Conservation (phyloP, 2,888 invertebrate genomes). For the Arrhopalites spinosus region DNA sequence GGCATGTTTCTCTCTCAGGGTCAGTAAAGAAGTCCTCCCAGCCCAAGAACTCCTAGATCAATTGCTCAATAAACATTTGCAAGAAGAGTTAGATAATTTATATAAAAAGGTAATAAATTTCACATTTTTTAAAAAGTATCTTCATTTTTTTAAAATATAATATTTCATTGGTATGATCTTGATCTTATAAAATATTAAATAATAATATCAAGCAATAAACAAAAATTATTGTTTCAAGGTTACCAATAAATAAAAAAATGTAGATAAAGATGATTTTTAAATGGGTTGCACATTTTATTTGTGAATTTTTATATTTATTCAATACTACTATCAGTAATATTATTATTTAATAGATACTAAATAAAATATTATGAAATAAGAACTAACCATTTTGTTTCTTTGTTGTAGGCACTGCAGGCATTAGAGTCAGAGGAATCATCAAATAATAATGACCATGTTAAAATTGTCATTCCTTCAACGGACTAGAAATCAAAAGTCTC, state of each 20-base stretch:
- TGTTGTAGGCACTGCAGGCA: slow-evolving; percentile 23
- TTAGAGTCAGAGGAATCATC: slow-evolving; percentile 16
- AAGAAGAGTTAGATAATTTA: slow-evolving; percentile 45
- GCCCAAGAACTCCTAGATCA: slow-evolving; percentile 52
- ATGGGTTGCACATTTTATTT: too few species aligned
- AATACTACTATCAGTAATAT: too few species aligned
- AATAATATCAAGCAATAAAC: too few species aligned
- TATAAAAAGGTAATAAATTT: slow-evolving; percentile 48
- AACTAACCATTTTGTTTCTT: not conserved
- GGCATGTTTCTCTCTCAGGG: slow-evolving; percentile 52
- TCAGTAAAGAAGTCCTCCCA: slow-evolving; percentile 54
- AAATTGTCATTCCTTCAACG: slow-evolving; percentile 30
- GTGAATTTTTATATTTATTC: too few species aligned
- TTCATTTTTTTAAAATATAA: too few species aligned
- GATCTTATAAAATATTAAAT: too few species aligned
- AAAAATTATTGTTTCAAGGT: too few species aligned
- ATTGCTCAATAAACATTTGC: slow-evolving; percentile 52
- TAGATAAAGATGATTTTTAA: too few species aligned
- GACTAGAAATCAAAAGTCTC: not conserved
- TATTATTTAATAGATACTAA: too few species aligned
- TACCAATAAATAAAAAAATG: too few species aligned
- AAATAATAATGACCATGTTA: slow-evolving; percentile 36
- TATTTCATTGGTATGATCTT: too few species aligned
- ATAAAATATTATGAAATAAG: slow-evolving; percentile 1
- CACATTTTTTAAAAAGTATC: too few species aligned